Evolutionary conservation across 2,797 vertebrate genomes (phyloP).

Genomic region (Paguma larvata): DNA sequence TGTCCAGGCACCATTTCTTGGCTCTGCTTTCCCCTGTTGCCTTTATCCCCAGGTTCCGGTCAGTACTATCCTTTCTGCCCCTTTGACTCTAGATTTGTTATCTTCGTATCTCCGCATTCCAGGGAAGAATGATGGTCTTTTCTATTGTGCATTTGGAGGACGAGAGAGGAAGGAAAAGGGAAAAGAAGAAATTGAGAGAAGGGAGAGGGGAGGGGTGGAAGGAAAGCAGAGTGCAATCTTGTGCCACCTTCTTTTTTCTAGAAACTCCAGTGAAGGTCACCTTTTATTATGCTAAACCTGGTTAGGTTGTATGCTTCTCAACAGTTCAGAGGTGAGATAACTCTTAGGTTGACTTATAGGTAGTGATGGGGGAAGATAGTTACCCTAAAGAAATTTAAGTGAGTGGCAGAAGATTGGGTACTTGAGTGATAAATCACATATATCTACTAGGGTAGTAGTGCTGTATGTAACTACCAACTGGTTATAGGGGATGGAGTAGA

Average conservation of each 20-base stretch:
- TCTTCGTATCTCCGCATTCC: not conserved
- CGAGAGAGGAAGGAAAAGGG: not conserved
- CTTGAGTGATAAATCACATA: not conserved
- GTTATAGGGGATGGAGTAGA: not conserved
- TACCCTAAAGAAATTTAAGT: conserved; percentile 7
- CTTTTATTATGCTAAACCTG: not conserved
- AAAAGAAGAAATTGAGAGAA: not conserved
- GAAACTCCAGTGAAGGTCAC: not conserved
- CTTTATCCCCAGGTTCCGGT: conserved; percentile 25
- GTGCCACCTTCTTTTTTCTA: not conserved
- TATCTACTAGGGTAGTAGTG: not conserved
- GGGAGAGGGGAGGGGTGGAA: not conserved
- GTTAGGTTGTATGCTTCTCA: conserved; percentile 6
- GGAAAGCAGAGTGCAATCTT: not conserved
- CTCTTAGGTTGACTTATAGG: not conserved
- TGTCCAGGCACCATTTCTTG: not conserved
- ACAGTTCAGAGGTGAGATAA: not conserved
- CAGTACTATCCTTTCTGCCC: not conserved
- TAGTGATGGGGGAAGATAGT: not conserved
- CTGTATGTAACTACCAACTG: not conserved
- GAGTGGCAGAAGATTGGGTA: not conserved
- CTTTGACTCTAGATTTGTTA: not conserved
- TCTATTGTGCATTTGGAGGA: not conserved
- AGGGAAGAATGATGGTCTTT: not conserved
- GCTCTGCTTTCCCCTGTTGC: not conserved